Conservation (phyloP, 2,888 invertebrate species). For the Drosophila seclusa region DNA sequence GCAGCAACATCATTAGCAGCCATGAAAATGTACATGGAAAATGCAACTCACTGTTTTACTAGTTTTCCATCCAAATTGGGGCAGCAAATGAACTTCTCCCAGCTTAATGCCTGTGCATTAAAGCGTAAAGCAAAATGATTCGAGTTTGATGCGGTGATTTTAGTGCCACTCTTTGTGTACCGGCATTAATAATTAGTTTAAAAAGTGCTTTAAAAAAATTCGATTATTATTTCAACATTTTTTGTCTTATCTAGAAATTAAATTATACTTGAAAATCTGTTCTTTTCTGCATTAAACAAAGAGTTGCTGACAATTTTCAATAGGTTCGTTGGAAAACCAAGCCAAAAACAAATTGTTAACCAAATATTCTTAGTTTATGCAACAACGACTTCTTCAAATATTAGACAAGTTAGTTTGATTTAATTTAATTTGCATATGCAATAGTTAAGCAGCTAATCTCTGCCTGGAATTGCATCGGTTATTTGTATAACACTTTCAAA, state of each 20-base stretch:
- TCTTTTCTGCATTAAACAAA: neutral
- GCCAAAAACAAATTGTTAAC: neutral
- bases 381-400: neutral
- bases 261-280: neutral
- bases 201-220: neutral
- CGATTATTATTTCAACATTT: neutral
- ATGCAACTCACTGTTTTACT: constrained; percentile 34
- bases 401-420: neutral
- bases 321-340: neutral
- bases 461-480: neutral
- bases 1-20: constrained; percentile 31
- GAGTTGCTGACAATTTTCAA: neutral
- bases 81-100: constrained; percentile 26
- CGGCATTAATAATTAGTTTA: neutral
- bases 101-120: constrained; percentile 22
- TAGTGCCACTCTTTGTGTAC: neutral
- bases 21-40: constrained; percentile 24
- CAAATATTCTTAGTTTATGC: neutral
- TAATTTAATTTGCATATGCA: neutral
- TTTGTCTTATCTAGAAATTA: neutral
- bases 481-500: neutral
- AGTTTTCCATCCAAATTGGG: constrained; percentile 33
- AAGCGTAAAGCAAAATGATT: constrained; percentile 30
- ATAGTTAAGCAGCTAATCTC: neutral
- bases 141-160: neutral